Base-by-base conservation (phyloP, 2,888 invertebrate genomes). In the Macaria liturata region DNA sequence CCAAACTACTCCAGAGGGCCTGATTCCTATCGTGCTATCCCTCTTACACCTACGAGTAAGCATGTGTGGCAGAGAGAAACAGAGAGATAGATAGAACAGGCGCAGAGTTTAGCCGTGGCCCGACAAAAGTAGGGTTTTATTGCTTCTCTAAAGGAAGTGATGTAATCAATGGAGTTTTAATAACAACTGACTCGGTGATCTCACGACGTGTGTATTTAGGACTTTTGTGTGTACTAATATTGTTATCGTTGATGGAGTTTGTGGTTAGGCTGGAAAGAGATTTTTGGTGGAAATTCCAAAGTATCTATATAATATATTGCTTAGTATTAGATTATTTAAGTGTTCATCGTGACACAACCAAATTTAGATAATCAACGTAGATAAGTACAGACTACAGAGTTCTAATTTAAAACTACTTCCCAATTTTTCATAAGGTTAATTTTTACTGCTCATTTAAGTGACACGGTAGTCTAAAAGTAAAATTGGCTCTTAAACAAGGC, bases 101-200 rank as follows among this genome's bases (percentile, higher is more conserved):
- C 49, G 42, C 8, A 1, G 6, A 5, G 30, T 42, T 20, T 30
- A 32, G 44, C 50, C 47, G 46, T 37, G 37, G 37, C 30, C 39
- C 51, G 9, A 9, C 20, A 43, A 45, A 32, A 44, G 51, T 37
- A 40, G 44, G 42, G 20, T 49, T 54, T 58, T 58, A 54, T 54
- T 46, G 7, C 34, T 48, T 31, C 54, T 51, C 46, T 39, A 8
- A 44, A 54, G 59, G 59, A 59, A 59, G 59, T 59, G 54, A 54
- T 46, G 50, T 9, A 51, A 54, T 8, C 39, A 44, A 47, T 32
- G 37, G 31, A 32, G 46, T 54, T 20, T 47, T 43, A 40, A 46
- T 46, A 53, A 49, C 46, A 48, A 48, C 57, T 30, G 37, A 9
- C 44, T 37, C n/a, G 40, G 46, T 55, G 55, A 49, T 49, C 40